Evolutionary conservation across 1,140 invertebrate species (phyloP).

Genomic region (Pseudoatta argentina): DNA sequence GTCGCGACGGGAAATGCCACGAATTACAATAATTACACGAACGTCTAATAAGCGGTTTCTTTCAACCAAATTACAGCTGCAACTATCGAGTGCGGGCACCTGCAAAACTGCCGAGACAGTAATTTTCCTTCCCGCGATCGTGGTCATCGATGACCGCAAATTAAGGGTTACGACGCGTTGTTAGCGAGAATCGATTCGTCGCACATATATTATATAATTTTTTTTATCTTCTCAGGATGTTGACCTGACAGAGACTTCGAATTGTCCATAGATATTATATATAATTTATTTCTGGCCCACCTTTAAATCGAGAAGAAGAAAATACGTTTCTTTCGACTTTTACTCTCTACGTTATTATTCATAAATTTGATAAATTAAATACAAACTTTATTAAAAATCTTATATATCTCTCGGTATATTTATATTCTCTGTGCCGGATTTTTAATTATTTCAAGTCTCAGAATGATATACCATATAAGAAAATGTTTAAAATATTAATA

Average conservation of each 20-base stretch:
- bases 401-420: background rate
- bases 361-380: conserved; percentile 13
- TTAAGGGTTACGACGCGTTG: conserved; percentile 38
- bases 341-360: background rate
- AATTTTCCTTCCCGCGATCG: conserved; percentile 24
- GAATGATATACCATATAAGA: background rate
- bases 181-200: conserved; percentile 38
- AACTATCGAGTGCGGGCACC: conserved; percentile 16
- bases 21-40: conserved; percentile 62
- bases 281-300: background rate
- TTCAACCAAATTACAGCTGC: conserved; percentile 47
- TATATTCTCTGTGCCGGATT: background rate
- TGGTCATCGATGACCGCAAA: conserved; percentile 47
- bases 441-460: background rate
- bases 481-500: conserved; percentile 13
- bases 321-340: conserved; percentile 13
- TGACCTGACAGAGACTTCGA: background rate
- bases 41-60: conserved; percentile 62
- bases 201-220: conserved; percentile 30
- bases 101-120: conserved; percentile 35
- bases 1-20: conserved; percentile 41
- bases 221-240: conserved; percentile 19
- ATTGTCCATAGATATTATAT: background rate
- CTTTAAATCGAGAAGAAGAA: background rate
- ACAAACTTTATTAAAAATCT: background rate